Evolutionary conservation across 1,140 invertebrate genomes (phyloP).

Genomic region (Plodia interpunctella): DNA sequence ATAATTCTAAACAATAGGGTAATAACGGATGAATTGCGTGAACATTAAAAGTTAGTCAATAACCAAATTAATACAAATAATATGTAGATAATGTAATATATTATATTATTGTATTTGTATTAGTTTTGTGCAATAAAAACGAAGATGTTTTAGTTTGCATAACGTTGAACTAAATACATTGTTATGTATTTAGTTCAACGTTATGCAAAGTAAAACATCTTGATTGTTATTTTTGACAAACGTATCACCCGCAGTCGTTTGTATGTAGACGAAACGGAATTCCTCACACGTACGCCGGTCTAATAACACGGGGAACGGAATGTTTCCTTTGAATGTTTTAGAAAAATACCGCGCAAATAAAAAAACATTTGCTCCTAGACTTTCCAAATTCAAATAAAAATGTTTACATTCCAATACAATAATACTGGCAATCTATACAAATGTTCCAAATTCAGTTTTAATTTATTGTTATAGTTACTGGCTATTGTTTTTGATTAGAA

Average conservation of each 20-base stretch:
- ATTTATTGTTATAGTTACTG: neutral
- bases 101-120: too few relatives aligned
- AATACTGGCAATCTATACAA: neutral
- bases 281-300: slow-evolving; percentile 16
- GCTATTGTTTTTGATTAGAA: too few relatives aligned
- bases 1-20: too few relatives aligned
- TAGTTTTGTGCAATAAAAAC: too few relatives aligned
- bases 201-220: neutral
- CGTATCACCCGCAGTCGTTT: slow-evolving; percentile 18
- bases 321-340: slow-evolving; percentile 9
- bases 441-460: neutral
- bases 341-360: slow-evolving; percentile 7
- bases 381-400: neutral
- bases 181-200: too few relatives aligned
- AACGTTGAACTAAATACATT: too few relatives aligned
- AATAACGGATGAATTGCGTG: too few relatives aligned
- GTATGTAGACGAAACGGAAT: slow-evolving; percentile 16
- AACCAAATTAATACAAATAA: too few relatives aligned
- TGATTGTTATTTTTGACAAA: slow-evolving; percentile 28
- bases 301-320: slow-evolving; percentile 14
- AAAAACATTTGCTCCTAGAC: neutral
- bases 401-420: neutral
- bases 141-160: too few relatives aligned
- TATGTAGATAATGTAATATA: too few relatives aligned
- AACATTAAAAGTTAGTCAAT: too few relatives aligned